Base-by-base conservation (phyloP, 2,888 invertebrate species). In the Morpho achilles region DNA sequence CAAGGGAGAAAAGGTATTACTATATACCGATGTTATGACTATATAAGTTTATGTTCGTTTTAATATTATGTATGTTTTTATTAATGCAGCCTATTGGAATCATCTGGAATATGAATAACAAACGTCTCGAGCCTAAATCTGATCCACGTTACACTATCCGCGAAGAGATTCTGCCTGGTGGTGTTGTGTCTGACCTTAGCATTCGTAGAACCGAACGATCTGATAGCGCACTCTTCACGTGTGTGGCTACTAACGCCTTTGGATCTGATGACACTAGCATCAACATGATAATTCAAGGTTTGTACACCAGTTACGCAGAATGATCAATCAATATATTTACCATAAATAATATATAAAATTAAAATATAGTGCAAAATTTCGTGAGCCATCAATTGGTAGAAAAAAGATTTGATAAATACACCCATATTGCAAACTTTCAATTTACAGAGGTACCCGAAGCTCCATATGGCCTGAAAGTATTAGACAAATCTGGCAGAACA, bases 251-350 rank as follows among this genome's bases (percentile, higher is more conserved):
- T 3, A 98, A 98, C 79, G 96, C 97, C 16, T 98, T 97, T 77
- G 97, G 97, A 54, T 97, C 96, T 66, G 98, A 97, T 77, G 97
- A 98, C 73, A 96, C 97, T n/a, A 97, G 96, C 85, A 97, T 98
- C 75, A 97, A 97, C 81, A 95, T 98, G 94, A 97, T 98, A 68
- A 95, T 98, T 67, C 97, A 98, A 93, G 96, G 96, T 94, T 86
- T 39, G 52, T 9, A 7, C 4, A 43, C n/a, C 4, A 8, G 5
- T 23, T 10, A 41, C 32, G 8, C 16, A 16, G 16, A 16, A 16
- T 16, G 16, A 16, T 16, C 16, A 16, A 16, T 16, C 16, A 16
- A 16, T 16, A 16, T 16, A 16, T 16, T 16, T 16, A 16, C 16
- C 16, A 16, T 16, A 16, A 16, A 16, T 16, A 16, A 16, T 16